phyloP scores from a whole-genome alignment of 2,113 vertebrate species.

The Proterorhinus semilunaris region DNA sequence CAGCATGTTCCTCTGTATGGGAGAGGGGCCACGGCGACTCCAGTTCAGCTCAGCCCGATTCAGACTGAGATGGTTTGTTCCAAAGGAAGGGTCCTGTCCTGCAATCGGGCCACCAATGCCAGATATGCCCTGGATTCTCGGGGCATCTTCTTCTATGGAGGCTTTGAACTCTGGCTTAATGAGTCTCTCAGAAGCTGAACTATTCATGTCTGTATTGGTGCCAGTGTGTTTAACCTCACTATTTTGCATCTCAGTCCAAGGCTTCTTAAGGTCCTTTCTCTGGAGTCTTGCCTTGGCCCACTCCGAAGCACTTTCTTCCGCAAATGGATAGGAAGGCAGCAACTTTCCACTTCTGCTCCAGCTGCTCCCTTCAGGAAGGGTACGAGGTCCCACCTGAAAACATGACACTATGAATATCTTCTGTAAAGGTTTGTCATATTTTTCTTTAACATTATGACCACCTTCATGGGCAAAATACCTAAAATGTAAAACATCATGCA shows the following conservation, averaged over 20 bases:
- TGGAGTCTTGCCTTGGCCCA: conserved; percentile 57
- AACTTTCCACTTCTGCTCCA: conserved; percentile 78
- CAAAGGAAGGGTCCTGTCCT: conserved; percentile 10
- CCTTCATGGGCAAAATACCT: not conserved
- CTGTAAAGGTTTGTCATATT: not conserved
- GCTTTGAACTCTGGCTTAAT: conserved; percentile 17
- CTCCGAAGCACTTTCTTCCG: conserved; percentile 67
- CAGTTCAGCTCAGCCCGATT: conserved; percentile 80
- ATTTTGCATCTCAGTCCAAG: conserved; percentile 48
- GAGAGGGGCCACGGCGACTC: conserved; percentile 83
- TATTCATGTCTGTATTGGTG: conserved; percentile 46
- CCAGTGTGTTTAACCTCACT: conserved; percentile 53
- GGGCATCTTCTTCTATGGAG: conserved; percentile 25
- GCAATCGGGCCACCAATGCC: conserved; percentile 48
- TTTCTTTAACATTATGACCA: not conserved
- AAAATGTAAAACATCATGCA: too few relatives aligned
- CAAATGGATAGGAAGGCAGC: conserved; percentile 52
- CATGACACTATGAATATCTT: not conserved
- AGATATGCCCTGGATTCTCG: conserved; percentile 48
- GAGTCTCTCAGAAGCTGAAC: conserved; percentile 19
- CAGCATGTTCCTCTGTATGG: conserved; percentile 81
- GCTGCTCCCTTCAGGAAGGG: conserved; percentile 76
- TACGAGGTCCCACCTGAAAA: conserved; percentile 76
- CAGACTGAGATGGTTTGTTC: conserved; percentile 33
- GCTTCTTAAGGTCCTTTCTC: conserved; percentile 44